Evolutionary conservation across 2,888 invertebrate genomes (phyloP).

Genomic region (Drosophila affinis): DNA sequence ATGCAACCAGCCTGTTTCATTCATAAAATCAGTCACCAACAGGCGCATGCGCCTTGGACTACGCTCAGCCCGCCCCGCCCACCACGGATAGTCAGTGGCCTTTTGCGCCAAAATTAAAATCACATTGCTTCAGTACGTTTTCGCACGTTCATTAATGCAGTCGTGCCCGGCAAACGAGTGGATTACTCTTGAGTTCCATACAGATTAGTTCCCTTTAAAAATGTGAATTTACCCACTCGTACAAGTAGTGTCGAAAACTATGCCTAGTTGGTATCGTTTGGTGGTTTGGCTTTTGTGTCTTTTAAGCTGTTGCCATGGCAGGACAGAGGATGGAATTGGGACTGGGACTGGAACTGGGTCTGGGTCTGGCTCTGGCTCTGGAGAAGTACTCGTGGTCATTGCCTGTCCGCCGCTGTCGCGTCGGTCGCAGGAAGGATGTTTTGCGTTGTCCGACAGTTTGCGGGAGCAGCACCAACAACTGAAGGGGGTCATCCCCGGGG

Average conservation of each 20-base stretch:
- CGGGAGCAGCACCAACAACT: conserved; percentile 45
- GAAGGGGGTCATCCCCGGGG: conserved; percentile 48
- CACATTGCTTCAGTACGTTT: conserved; percentile 70
- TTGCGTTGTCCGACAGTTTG: conserved; percentile 34
- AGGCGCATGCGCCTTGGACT: conserved; percentile 58
- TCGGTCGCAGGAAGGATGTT: conserved; percentile 32
- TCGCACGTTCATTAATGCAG: conserved; percentile 62
- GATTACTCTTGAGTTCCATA: neutral
- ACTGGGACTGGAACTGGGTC: neutral
- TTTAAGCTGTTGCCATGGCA: neutral
- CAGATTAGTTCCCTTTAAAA: neutral
- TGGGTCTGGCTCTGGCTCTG: conserved; percentile 18
- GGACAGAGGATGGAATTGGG: neutral
- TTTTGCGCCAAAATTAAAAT: conserved; percentile 71
- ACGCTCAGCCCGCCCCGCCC: conserved; percentile 4
- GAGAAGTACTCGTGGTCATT: conserved; percentile 61
- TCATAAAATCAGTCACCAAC: conserved; percentile 54
- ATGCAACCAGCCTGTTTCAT: conserved; percentile 45
- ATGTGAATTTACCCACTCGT: neutral
- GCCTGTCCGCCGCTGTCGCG: conserved; percentile 52
- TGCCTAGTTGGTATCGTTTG: conserved; percentile 16
- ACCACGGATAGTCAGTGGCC: conserved; percentile 3
- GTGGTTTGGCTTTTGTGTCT: conserved; percentile 12
- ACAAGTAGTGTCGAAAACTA: neutral
- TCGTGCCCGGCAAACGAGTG: conserved; percentile 31